Base-by-base conservation (phyloP, 2,888 invertebrate species). In the Lepidocyrtinus sp. region DNA sequence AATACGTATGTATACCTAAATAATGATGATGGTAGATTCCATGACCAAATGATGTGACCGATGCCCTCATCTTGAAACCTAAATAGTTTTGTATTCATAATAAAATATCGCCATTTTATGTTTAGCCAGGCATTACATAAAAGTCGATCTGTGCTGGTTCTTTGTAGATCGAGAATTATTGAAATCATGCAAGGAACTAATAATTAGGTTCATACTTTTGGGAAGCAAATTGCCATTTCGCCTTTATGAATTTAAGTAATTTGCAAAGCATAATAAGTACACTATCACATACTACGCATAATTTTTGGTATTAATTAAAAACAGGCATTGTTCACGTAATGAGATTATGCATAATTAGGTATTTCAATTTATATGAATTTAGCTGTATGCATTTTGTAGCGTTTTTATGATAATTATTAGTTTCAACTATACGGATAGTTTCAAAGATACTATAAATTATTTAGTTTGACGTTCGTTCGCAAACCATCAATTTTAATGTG, bases 21-120 rank as follows among this genome's bases (percentile, higher is more conserved):
- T 79, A 79, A 55, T 79, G 78, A 63, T 73, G 78, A 73, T 72
- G 78, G 73, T 79, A 73, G 78, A 69, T 63, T 36, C 78, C 78
- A 64, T 73, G 68, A 68, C 78, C 78, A 25, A 77, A 76, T 21
- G 75, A 76, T 70, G 76, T 76, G 72, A 79, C 78, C 72, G 78
- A 79, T 73, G 78, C 78, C 72, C 78, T 73, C 78, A 69, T 69
- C 78, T 79, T 79, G 78, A 73, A 73, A 79, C 78, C 78, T 79
- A 79, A 79, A 79, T 27, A 73, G 69, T 68, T 79, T 50, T 63
- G 61, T 75, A 22, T 72, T 79, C 65, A 73, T 59, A 65, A 67
- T 55, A 67, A 69, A 65, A 22, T 63, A 36, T 36, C 12, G 36
- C 36, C 36, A 36, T 36, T 36, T 12, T 36, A 5, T 7, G 12